Evolutionary conservation across 2,888 invertebrate species (phyloP), one percentile per base, ranked within the genome.

Genomic region (Drymonia ruficornis): DNA sequence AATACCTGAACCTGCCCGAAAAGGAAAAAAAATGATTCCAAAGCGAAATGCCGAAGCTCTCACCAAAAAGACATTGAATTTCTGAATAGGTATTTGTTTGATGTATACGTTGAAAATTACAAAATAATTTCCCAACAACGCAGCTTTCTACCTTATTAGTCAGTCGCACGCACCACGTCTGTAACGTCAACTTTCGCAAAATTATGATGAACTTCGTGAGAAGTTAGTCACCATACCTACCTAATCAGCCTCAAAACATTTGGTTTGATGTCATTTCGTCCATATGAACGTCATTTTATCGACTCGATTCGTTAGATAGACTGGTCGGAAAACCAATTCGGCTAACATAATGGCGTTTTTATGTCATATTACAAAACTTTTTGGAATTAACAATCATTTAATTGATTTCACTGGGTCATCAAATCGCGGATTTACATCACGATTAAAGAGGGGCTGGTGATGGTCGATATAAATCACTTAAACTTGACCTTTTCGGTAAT

Each of bases 401-500:
- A 40, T 16, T 13, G 19, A 43, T 19, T 12, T 19, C 9, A 43
- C 19, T 43, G 19, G 18, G 18, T 18, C 42, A 42, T 42, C 16
- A 38, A 38, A 40, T 40, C 16, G 36, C n/a, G n/a, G 9, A 19
- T 12, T 19, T 43, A 3, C 43, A 43, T 55, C 28, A 51, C 8
- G 2, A 8, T 45, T 53, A 44, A 42, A 19, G 43, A 43, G 47
- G 31, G 38, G 19, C 34, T 36, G n/a, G 31, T 34, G 53, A 52
- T 50, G 34, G 38, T 47, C 43, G 38, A 23, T 29, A 19, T 28
- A 55, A 55, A 55, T 47, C 50, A 60, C 52, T 49, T 47, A 52
- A 40, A 38, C 49, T 53, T 66, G 48, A 52, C 49, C 54, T 57
- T 57, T 55, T 52, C 45, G 4, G 49, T 51, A 34, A 34, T 54